Conservation (phyloP, 2,113 vertebrate species). For the Peromyscus californicus region DNA sequence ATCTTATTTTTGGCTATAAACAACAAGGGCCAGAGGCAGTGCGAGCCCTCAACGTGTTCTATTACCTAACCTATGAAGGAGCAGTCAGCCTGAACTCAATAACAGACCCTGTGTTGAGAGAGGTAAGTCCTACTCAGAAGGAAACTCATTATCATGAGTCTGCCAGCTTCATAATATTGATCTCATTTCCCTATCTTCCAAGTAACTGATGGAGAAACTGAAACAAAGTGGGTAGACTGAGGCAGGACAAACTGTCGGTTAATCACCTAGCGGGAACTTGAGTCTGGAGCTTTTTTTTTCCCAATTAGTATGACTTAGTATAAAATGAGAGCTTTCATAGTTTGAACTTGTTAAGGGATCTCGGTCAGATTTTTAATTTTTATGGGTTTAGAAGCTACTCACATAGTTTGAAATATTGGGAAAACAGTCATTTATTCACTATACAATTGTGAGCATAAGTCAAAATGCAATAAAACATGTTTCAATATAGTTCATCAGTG, state of each 20-base stretch:
- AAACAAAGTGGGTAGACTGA: not conserved
- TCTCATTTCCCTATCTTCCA: not conserved
- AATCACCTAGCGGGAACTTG: not conserved
- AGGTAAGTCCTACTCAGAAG: slow-evolving; percentile 89
- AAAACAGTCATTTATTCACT: slow-evolving; percentile 35
- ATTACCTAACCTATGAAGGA: slow-evolving; percentile 98
- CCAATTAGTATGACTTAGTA: not conserved
- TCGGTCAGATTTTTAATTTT: not conserved
- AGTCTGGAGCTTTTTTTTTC: not conserved
- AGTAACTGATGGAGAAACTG: not conserved
- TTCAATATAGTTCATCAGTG: not conserved
- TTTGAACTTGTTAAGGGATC: not conserved
- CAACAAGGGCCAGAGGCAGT: slow-evolving; percentile 98
- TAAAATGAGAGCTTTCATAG: slow-evolving; percentile 4
- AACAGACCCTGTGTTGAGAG: slow-evolving; percentile 94
- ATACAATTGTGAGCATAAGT: not conserved
- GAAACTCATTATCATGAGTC: not conserved
- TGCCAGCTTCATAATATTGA: not conserved
- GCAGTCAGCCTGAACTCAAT: slow-evolving; percentile 96
- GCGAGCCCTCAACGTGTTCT: slow-evolving; percentile 97
- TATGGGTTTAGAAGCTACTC: not conserved
- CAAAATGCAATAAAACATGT: slow-evolving; percentile 44
- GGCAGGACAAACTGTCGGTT: not conserved
- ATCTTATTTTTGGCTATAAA: slow-evolving; percentile 99
- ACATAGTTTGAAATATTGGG: slow-evolving; percentile 37